These are phyloP conservation scores for Natator depressus DNA, from an alignment of 2,113 vertebrate genomes.

Conservation along the genomic window DNA sequence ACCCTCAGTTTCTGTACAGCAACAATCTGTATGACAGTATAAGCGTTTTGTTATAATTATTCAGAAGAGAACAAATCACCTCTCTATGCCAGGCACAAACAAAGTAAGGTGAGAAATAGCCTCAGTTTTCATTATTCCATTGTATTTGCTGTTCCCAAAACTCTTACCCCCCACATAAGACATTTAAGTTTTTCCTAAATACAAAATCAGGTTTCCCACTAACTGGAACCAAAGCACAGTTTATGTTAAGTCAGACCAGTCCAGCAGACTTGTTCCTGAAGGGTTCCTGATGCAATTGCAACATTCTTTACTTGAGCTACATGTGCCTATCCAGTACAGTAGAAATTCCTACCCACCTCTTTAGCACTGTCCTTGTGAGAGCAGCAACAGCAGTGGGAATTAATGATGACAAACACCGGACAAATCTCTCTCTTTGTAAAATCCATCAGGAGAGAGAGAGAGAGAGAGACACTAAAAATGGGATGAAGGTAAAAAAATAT, in stretches of 20 bases:
- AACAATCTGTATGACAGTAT: background rate
- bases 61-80: background rate
- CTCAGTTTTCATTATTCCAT: background rate
- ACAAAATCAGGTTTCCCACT: background rate
- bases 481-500: background rate
- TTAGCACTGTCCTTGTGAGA: conserved; percentile 77
- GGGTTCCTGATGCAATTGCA: background rate
- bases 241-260: background rate
- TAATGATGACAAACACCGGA: conserved; percentile 82
- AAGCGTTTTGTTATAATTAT: background rate
- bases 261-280: background rate
- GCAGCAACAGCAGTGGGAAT: conserved; percentile 84
- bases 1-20: background rate
- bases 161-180: no score
- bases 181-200: background rate
- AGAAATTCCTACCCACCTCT: conserved; percentile 78
- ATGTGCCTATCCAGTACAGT: background rate
- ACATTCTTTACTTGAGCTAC: background rate
- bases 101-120: background rate
- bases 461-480: background rate
- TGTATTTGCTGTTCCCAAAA: background rate
- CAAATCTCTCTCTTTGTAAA: conserved; percentile 81
- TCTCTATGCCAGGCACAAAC: background rate
- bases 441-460: conserved; percentile 76
- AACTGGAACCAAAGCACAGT: background rate